phyloP scores from a whole-genome alignment of 2,797 vertebrate species.

The Garrulus glandarius region DNA sequence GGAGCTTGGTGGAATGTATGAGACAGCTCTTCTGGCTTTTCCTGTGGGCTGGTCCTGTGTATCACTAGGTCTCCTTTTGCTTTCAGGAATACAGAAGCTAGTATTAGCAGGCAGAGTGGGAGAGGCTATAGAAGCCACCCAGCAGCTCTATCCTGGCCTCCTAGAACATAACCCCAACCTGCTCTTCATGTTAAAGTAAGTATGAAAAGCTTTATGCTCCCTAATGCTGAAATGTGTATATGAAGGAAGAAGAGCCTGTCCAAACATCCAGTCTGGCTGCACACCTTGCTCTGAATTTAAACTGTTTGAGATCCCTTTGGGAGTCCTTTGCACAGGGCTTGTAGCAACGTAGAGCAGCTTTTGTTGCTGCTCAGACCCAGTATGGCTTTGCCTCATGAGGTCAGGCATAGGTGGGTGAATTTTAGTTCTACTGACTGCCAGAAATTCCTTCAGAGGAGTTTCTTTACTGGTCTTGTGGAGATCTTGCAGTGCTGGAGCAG shows the following conservation, averaged over 20 bases:
- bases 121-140: slow-evolving; percentile 94
- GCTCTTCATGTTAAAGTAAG: slow-evolving; percentile 99
- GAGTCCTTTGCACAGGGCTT: not conserved
- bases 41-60: not conserved
- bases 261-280: not conserved
- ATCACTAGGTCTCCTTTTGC: slow-evolving; percentile 11
- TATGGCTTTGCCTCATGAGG: not conserved
- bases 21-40: not conserved
- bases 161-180: slow-evolving; percentile 96
- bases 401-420: not conserved
- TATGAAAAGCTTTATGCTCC: slow-evolving; percentile 24
- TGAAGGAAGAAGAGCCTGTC: not conserved
- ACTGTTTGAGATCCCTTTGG: not conserved
- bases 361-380: not conserved
- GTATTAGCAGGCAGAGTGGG: slow-evolving; percentile 95
- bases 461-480: not conserved
- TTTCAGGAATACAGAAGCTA: slow-evolving; percentile 96
- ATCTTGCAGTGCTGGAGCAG: not conserved
- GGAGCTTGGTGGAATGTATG: not conserved
- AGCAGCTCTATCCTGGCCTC: slow-evolving; percentile 93
- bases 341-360: not conserved
- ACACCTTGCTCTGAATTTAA: not conserved
- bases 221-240: not conserved
- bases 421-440: not conserved
- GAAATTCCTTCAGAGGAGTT: not conserved